These are phyloP conservation scores for Salvator merianae DNA, from an alignment of 2,113 vertebrate genomes.

Conservation along the genomic window DNA sequence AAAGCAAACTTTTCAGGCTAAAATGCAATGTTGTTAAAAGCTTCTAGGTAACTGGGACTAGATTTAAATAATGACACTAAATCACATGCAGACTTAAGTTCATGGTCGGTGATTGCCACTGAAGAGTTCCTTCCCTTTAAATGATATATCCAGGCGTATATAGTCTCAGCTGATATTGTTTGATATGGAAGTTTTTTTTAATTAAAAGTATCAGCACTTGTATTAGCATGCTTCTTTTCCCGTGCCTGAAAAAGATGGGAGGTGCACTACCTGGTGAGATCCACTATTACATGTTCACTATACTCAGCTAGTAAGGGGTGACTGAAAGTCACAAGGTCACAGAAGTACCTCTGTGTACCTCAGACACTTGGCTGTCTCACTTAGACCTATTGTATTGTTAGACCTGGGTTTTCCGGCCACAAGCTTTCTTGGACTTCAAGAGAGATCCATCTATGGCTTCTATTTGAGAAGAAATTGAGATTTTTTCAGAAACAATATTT, in stretches of 20 bases:
- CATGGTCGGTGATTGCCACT: background rate
- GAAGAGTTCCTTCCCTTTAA: background rate
- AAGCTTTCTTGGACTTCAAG: too few species aligned
- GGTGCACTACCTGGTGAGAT: too few species aligned
- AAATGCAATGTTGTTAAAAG: conserved; percentile 40
- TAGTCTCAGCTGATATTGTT: background rate
- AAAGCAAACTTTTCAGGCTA: conserved; percentile 12
- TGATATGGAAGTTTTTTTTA: background rate
- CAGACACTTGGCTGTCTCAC: too few species aligned
- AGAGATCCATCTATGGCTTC: too few species aligned
- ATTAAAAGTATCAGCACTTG: background rate
- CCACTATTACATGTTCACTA: too few species aligned
- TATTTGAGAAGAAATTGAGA: too few species aligned
- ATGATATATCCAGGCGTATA: background rate
- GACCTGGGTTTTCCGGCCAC: too few species aligned
- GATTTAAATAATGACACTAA: conserved; percentile 25
- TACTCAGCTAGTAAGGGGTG: too few species aligned
- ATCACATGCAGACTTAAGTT: background rate
- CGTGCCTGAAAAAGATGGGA: background rate
- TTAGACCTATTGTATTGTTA: too few species aligned
- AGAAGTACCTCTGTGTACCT: too few species aligned
- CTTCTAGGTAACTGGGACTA: conserved; percentile 4
- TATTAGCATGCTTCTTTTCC: background rate
- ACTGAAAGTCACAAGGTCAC: too few species aligned
- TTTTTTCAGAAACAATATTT: too few species aligned